Evolutionary conservation across 2,113 vertebrate species (phyloP).

Genomic region (Paralichthys olivaceus): DNA sequence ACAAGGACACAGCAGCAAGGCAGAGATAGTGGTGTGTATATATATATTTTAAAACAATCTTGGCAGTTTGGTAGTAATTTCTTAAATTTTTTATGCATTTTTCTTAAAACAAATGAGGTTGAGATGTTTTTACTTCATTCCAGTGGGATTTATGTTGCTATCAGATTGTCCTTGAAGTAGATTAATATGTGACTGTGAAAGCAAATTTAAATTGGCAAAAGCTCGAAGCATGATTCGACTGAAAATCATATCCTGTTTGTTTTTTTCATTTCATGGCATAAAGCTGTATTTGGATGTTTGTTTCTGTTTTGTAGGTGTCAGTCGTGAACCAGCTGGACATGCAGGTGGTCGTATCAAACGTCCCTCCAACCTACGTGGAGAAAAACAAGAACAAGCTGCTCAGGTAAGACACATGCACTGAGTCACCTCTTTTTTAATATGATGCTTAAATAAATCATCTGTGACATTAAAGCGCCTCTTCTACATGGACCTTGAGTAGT

Average conservation of each 20-base stretch:
- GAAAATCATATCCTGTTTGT: no score
- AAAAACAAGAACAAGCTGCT: constrained; percentile 94
- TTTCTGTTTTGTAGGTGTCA: constrained; percentile 86
- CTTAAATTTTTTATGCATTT: not conserved
- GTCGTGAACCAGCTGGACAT: constrained; percentile 99
- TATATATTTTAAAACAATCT: not conserved
- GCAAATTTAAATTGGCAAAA: constrained; percentile 6
- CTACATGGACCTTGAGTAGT: no score
- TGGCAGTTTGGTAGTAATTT: constrained; percentile 19
- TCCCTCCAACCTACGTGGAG: constrained; percentile 95
- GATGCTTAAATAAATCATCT: not conserved
- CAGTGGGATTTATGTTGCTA: constrained; percentile 11
- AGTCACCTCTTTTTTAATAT: not conserved
- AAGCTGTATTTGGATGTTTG: not conserved
- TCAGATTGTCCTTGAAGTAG: constrained; percentile 13
- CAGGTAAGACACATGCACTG: constrained; percentile 81
- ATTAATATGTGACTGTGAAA: not conserved
- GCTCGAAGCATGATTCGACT: not conserved
- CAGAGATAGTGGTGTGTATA: constrained; percentile 90
- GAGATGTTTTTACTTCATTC: not conserved
- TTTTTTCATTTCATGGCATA: not conserved
- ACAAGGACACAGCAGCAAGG: constrained; percentile 91
- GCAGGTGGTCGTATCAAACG: constrained; percentile 98
- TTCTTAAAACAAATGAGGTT: not conserved
- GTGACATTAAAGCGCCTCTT: no score